phyloP scores from a whole-genome alignment of 2,113 vertebrate species.

The Calonectris borealis region DNA sequence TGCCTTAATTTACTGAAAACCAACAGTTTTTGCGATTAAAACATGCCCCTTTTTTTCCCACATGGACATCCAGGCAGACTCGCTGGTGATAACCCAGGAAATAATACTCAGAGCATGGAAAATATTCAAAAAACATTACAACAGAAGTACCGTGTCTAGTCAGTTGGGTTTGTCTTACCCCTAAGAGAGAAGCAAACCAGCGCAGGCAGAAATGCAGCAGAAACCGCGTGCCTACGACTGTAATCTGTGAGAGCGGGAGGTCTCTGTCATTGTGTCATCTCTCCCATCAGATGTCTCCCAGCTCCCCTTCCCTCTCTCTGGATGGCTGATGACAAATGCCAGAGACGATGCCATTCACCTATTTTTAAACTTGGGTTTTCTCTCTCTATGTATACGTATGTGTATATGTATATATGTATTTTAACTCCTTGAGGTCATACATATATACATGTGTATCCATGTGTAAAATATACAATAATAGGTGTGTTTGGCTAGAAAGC shows the following conservation, averaged over 20 bases:
- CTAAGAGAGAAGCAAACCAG: background rate
- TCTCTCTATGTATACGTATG: slow-evolving; percentile 81
- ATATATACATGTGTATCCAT: slow-evolving; percentile 82
- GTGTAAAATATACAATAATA: slow-evolving; percentile 63
- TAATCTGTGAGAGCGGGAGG: background rate
- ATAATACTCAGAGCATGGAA: background rate
- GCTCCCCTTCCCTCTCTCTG: slow-evolving; percentile 1
- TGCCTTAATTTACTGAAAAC: background rate
- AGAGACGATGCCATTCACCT: slow-evolving; percentile 25
- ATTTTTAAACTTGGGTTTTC: slow-evolving; percentile 40
- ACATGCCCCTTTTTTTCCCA: background rate
- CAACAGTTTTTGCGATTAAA: background rate
- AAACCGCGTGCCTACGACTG: background rate
- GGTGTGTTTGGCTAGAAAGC: slow-evolving; percentile 51
- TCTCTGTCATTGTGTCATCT: slow-evolving; percentile 4
- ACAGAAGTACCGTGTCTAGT: background rate
- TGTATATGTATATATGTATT: slow-evolving; percentile 83
- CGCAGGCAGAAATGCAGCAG: background rate
- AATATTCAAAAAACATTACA: background rate
- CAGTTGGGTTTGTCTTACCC: background rate
- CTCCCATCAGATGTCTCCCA: background rate
- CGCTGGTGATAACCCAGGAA: background rate
- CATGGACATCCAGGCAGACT: background rate
- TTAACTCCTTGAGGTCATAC: slow-evolving; percentile 67
- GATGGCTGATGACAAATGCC: slow-evolving; percentile 36